Conservation (phyloP, 2,797 vertebrate species). For the Clangula hyemalis region DNA sequence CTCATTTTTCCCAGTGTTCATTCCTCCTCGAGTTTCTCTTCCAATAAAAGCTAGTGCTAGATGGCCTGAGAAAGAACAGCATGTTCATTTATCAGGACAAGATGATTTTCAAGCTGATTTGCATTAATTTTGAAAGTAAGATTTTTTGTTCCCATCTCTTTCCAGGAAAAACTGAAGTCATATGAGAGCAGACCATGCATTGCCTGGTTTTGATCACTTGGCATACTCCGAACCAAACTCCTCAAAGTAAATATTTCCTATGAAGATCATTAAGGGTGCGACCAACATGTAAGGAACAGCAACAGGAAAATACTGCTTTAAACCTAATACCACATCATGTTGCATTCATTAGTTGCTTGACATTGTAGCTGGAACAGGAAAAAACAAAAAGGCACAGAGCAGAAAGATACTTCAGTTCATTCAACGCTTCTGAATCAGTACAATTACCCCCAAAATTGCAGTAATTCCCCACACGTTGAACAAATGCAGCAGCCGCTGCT, state of each 20-base stretch:
- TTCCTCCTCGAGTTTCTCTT: background rate
- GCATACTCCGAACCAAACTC: conserved; percentile 24
- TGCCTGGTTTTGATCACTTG: conserved; percentile 64
- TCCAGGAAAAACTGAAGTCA: conserved; percentile 58
- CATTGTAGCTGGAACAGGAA: conserved; percentile 5
- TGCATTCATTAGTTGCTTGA: conserved; percentile 61
- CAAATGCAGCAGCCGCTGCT: background rate
- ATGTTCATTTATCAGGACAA: background rate
- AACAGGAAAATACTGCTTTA: conserved; percentile 55
- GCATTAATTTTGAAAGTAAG: conserved; percentile 23
- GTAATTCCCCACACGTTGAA: fast-evolving
- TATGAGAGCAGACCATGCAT: background rate
- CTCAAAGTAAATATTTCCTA: conserved; percentile 73
- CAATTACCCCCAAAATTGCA: background rate
- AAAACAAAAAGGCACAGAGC: background rate
- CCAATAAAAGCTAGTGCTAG: background rate
- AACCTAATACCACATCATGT: conserved; percentile 51
- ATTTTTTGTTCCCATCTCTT: background rate
- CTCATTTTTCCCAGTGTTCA: background rate
- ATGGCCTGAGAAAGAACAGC: background rate
- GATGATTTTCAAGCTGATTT: conserved; percentile 17
- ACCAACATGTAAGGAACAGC: conserved; percentile 60
- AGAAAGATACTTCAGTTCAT: background rate
- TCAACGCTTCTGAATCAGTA: background rate
- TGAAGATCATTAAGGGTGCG: conserved; percentile 50